Evolutionary conservation across 2,888 invertebrate species (phyloP).

Genomic region (Isoperla grammatica): DNA sequence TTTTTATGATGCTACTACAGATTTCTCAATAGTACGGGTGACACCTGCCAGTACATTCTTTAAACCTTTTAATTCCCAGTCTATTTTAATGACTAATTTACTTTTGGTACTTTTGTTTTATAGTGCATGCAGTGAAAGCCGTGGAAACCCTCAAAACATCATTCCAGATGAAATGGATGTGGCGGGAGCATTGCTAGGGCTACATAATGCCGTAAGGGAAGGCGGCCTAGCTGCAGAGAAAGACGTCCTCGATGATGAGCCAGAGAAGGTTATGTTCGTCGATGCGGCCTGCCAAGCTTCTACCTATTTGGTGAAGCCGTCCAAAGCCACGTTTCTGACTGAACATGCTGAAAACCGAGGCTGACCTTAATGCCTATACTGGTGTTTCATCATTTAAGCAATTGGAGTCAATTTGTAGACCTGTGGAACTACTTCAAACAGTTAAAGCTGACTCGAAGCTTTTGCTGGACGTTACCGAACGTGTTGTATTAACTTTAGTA

Average conservation of each 20-base stretch:
- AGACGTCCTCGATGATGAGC: too few species aligned
- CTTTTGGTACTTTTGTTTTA: too few species aligned
- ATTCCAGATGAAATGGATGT: neutral
- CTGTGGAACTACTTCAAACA: neutral
- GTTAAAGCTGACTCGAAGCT: neutral
- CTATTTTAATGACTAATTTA: too few species aligned
- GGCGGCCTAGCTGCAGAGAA: too few species aligned
- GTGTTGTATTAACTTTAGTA: neutral
- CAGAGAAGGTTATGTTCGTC: neutral
- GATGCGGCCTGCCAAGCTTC: neutral
- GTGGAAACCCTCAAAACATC: too few species aligned
- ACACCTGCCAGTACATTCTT: too few species aligned
- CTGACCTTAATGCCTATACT: slow-evolving; percentile 4
- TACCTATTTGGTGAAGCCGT: neutral
- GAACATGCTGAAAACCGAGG: neutral
- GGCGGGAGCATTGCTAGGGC: neutral
- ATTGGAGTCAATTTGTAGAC: neutral
- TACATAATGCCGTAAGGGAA: neutral
- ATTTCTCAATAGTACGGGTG: too few species aligned
- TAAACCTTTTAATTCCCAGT: too few species aligned
- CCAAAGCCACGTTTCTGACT: neutral
- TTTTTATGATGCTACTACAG: too few species aligned
- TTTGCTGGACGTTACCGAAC: neutral
- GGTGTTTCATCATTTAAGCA: neutral
- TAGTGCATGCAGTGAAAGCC: too few species aligned